A percentile compares a stretch with the other conserved stretches of the same genome.
These are phyloP conservation scores for Andrena minutula DNA, from an alignment of 2,888 invertebrate genomes.

Conservation along the genomic window DNA sequence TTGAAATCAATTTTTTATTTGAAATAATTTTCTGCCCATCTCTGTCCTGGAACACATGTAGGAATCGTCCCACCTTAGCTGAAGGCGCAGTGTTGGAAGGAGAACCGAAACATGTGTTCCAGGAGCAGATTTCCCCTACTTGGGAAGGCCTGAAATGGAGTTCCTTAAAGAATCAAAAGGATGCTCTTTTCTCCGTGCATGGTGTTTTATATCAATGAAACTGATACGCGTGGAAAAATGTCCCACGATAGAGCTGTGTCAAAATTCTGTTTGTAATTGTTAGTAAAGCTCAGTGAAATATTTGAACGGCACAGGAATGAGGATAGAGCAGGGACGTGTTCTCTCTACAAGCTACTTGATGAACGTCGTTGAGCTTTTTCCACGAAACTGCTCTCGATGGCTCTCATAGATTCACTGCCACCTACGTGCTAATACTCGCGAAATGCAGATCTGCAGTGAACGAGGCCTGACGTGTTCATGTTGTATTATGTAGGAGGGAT, in stretches of 20 bases:
- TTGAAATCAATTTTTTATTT: too few relatives aligned
- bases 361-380: background rate
- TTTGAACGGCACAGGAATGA: background rate
- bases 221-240: background rate
- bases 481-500: conserved; percentile 88
- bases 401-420: conserved; percentile 28
- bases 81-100: too few relatives aligned
- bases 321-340: conserved; percentile 30
- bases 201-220: background rate
- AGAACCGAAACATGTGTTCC: too few relatives aligned
- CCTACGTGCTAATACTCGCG: conserved; percentile 17
- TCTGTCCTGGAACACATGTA: too few relatives aligned
- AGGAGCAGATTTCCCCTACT: too few relatives aligned
- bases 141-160: too few relatives aligned
- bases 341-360: conserved; percentile 5
- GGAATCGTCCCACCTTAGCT: too few relatives aligned
- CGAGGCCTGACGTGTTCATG: conserved; percentile 7
- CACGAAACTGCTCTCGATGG: background rate
- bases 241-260: background rate
- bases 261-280: conserved; percentile 25
- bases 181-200: conserved; percentile 45
- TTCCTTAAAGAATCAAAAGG: background rate
- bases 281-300: background rate
- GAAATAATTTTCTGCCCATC: too few relatives aligned
- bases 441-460: background rate